Percentiles rank a stretch among this genome's conserved stretches.
Conservation (phyloP, 2,797 vertebrate genomes). For the Ctenosaura bakeri region DNA sequence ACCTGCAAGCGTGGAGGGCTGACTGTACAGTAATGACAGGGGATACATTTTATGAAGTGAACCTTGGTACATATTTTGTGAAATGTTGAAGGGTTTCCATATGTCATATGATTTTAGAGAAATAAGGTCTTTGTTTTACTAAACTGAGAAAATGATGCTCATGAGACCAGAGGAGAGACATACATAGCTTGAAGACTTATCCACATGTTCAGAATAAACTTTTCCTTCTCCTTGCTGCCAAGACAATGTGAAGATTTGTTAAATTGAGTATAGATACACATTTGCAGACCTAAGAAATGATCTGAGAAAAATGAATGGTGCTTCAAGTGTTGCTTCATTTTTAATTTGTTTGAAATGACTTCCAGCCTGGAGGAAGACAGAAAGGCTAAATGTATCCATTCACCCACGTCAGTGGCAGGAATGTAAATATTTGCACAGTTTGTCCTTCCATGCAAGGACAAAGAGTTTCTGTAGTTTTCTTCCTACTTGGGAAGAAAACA, state of each 20-base stretch:
- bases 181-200: background rate
- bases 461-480: too few relatives aligned
- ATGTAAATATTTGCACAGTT: too few relatives aligned
- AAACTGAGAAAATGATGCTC: background rate
- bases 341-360: background rate
- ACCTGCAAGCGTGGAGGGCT: too few relatives aligned
- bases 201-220: background rate
- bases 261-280: background rate
- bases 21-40: background rate
- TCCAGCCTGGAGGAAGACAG: background rate
- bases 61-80: background rate
- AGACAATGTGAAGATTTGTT: background rate
- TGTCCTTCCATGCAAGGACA: too few relatives aligned
- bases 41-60: background rate
- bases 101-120: conserved; percentile 4
- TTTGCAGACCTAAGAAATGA: background rate
- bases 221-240: background rate
- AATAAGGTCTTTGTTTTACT: background rate
- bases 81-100: background rate
- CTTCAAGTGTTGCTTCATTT: background rate
- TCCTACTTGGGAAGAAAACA: too few relatives aligned
- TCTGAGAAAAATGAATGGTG: background rate
- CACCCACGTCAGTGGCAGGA: background rate
- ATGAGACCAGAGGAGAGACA: background rate
- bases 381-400: background rate